These are phyloP conservation scores for Pocillopora meandrina DNA, from an alignment of 92 coral and sea anemone species.

Conservation along the genomic window DNA sequence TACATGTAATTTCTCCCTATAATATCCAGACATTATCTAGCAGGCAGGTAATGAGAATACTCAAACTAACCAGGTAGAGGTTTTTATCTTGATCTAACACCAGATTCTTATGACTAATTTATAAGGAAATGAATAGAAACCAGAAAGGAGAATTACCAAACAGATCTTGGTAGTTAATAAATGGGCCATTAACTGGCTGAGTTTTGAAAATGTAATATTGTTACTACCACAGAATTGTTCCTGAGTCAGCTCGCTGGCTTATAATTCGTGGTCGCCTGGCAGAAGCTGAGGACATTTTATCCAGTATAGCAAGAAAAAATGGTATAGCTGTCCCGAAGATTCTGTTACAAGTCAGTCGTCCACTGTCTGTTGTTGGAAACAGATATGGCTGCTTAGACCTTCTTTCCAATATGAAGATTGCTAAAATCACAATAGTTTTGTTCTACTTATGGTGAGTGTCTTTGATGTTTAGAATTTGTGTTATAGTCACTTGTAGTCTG, in stretches of 20 bases:
- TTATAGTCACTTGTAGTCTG: no score
- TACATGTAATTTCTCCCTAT: no score
- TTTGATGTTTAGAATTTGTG: no score
- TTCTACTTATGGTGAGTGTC: conserved; percentile 81
- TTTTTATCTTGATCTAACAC: no score
- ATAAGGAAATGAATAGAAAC: no score
- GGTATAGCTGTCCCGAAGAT: conserved; percentile 96
- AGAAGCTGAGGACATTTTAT: conserved; percentile 91
- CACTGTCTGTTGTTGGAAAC: conserved; percentile 77
- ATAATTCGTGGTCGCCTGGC: conserved; percentile 92
- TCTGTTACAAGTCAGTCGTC: conserved; percentile 90
- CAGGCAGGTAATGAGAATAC: no score
- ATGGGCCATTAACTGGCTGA: no score
- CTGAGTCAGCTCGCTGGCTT: conserved; percentile 98
- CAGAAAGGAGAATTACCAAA: no score
- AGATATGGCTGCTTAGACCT: conserved; percentile 91
- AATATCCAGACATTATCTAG: no score
- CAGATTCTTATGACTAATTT: no score
- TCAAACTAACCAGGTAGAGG: no score
- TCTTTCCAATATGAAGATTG: conserved; percentile 72
- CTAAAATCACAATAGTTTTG: conserved; percentile 74
- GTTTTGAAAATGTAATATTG: background rate
- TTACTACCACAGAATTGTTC: conserved; percentile 70
- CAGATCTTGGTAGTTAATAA: no score
- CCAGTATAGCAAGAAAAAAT: conserved; percentile 89